A percentile compares a stretch with the other conserved stretches of the same genome.
Conservation (phyloP, 2,113 vertebrate genomes). For the Okapia johnstoni region DNA sequence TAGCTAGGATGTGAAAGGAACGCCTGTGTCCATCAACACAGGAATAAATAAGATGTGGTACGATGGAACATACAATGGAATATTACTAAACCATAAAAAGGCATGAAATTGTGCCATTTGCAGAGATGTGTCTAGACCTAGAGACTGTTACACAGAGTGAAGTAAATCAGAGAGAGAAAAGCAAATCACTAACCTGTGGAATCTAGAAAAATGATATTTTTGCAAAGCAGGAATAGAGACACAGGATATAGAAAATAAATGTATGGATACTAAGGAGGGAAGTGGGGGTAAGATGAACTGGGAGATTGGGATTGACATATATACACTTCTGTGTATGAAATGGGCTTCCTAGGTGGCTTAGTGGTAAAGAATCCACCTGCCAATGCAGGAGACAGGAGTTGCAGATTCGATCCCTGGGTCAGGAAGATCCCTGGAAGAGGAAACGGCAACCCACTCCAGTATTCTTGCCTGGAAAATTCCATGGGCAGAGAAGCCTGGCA, state of each 20-base stretch:
- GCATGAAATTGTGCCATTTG: not conserved
- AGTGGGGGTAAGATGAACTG: not conserved
- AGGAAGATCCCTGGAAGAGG: not conserved
- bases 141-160: not conserved
- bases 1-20: not conserved
- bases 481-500: not conserved
- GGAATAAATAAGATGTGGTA: not conserved
- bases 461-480: not conserved
- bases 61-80: not conserved
- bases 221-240: not conserved
- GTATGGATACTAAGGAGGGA: not conserved
- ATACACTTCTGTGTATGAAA: not conserved
- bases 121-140: not conserved
- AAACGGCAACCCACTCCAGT: not conserved
- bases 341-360: not conserved
- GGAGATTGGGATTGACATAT: not conserved
- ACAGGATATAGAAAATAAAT: not conserved
- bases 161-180: not conserved
- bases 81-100: not conserved
- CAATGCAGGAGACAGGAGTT: not conserved
- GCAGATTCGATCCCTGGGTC: not conserved
- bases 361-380: not conserved
- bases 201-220: not conserved
- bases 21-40: not conserved
- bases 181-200: not conserved